Evolutionary conservation across 2,888 invertebrate species (phyloP).

Genomic region (Conus canariensis): DNA sequence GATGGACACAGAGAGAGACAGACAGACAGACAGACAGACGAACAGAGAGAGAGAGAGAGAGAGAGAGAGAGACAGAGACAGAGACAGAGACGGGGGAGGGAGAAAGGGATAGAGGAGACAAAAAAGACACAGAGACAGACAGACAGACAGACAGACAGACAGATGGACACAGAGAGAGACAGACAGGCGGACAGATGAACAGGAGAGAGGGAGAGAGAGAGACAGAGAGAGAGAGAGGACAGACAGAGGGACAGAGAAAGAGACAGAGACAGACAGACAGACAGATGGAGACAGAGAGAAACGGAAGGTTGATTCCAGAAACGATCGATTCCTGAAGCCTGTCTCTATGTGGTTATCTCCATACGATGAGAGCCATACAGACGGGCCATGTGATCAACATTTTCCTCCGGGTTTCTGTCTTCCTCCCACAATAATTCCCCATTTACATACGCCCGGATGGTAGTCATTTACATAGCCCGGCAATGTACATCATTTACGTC

Average conservation of each 20-base stretch:
- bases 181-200: neutral
- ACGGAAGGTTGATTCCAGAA: neutral
- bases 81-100: neutral
- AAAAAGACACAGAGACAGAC: neutral
- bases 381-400: too few relatives aligned
- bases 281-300: neutral
- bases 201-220: slow-evolving; percentile 15
- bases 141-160: neutral
- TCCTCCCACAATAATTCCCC: too few relatives aligned
- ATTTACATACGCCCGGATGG: too few relatives aligned
- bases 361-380: too few relatives aligned
- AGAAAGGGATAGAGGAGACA: neutral
- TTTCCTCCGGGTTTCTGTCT: too few relatives aligned
- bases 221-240: slow-evolving; percentile 1
- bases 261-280: slow-evolving; percentile 16
- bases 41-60: neutral
- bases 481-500: too few relatives aligned
- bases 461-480: too few relatives aligned
- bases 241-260: neutral
- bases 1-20: neutral
- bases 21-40: neutral
- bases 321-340: too few relatives aligned
- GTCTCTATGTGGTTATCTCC: too few relatives aligned
- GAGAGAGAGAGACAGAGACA: neutral
- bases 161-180: neutral